Conservation (phyloP, 1,140 invertebrate genomes). For the Triops cancriformis region DNA sequence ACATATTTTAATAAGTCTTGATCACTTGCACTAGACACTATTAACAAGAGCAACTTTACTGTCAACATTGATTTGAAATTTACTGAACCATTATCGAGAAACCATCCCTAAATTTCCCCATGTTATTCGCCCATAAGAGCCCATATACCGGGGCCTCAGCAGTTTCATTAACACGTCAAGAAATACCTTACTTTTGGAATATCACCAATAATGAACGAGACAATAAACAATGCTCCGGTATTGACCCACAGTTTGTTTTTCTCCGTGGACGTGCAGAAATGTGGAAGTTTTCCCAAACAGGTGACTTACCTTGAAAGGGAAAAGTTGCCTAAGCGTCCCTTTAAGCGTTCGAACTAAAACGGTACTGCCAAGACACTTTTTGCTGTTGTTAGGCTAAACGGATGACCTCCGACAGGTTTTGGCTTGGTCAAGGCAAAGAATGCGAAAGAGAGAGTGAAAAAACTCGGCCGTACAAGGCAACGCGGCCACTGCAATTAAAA, state of each 20-base stretch:
- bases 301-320: neutral
- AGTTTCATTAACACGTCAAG: too few relatives aligned
- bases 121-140: too few relatives aligned
- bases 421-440: neutral
- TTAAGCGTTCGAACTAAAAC: neutral
- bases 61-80: too few relatives aligned
- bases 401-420: conserved; percentile 13
- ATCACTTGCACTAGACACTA: too few relatives aligned
- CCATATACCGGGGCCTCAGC: too few relatives aligned
- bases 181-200: too few relatives aligned
- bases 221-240: neutral
- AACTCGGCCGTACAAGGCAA: neutral
- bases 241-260: neutral
- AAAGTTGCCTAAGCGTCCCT: neutral
- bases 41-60: too few relatives aligned
- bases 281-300: neutral
- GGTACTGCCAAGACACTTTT: neutral
- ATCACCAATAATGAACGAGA: too few relatives aligned
- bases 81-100: too few relatives aligned
- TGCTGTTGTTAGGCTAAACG: conserved; percentile 4
- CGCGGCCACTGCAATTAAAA: neutral
- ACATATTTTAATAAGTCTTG: too few relatives aligned
- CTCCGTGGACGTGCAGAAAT: neutral
- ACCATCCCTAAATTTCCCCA: too few relatives aligned
- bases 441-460: conserved; percentile 13